These are phyloP conservation scores for Diglossa cyanea DNA, from an alignment of 2,797 vertebrate species.

Conservation along the genomic window DNA sequence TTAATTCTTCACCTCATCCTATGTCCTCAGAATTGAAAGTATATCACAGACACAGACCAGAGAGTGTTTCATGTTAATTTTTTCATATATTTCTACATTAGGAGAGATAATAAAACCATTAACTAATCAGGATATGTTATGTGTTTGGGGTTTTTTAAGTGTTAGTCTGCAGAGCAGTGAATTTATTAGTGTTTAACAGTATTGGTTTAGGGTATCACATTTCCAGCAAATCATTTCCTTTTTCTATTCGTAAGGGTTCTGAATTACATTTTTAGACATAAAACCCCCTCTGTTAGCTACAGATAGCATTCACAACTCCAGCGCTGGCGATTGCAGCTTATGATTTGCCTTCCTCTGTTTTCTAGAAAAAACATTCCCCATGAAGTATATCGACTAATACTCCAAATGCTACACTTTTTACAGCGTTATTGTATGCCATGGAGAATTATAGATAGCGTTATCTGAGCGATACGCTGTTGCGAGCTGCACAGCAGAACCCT, in stretches of 20 bases:
- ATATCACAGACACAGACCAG: background rate
- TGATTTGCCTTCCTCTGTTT: background rate
- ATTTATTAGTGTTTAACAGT: background rate
- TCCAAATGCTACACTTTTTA: constrained; percentile 4
- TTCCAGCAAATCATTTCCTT: background rate
- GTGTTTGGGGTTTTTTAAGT: background rate
- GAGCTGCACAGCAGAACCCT: constrained; percentile 4
- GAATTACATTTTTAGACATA: constrained; percentile 1
- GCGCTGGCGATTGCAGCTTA: background rate
- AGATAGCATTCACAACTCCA: background rate
- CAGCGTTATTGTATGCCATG: background rate
- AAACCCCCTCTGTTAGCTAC: background rate
- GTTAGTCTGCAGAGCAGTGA: background rate
- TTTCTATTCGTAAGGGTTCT: background rate
- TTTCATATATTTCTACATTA: background rate
- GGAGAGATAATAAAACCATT: background rate
- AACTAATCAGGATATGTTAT: background rate
- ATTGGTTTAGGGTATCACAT: background rate
- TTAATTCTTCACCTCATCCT: background rate
- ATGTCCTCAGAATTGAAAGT: background rate
- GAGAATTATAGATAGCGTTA: background rate
- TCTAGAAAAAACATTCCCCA: background rate
- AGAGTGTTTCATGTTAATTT: background rate
- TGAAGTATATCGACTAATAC: background rate
- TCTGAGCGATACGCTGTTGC: background rate